Base-by-base conservation (phyloP, 2,888 invertebrate species). In the Limenitis camilla region DNA sequence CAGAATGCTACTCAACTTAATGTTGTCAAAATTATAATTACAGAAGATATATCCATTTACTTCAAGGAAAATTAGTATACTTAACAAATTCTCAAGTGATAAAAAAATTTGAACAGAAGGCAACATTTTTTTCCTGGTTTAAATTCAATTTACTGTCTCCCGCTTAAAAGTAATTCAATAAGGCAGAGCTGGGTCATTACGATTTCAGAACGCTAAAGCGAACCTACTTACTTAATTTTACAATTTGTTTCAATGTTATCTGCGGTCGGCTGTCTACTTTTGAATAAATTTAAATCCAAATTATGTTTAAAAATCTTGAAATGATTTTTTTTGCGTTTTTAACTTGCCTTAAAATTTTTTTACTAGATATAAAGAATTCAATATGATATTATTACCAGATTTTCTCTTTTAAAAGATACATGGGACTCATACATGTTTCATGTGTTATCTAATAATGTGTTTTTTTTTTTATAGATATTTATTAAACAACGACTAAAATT, bases 81-180 rank as follows among this genome's bases (percentile, higher is more conserved):
- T n/a, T n/a, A n/a, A n/a, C n/a, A n/a, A 11, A 41, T 41, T 41
- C 39, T 29, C 8, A 5, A 49, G n/a, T n/a, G 30, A 7, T 30
- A 9, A 49, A 36, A 30, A 40, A 48, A 42, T 19, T 31, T 8
- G 27, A 42, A 38, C 36, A 31, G 8, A 27, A 30, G 19, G 28
- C 19, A 38, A 42, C 35, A n/a, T n/a, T 38, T 42, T 41, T 49
- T 42, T 30, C 35, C 30, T 36, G 11, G 29, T 38, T 31, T 7
- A 11, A 41, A 46, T 53, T 49, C 31, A 41, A 44, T 53, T 50
- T 49, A 9, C 45, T 40, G 41, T 40, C 40, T 40, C 29, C 11
- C 50, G 53, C 41, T 53, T 38, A 36, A 28, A 31, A 45, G 29
- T 50, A 45, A 53, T 53, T 53, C 38, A 46, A 50, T 50, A 45